phyloP scores from a whole-genome alignment of 1,140 invertebrate genomes.

The Pemphigus obesinymphae region DNA sequence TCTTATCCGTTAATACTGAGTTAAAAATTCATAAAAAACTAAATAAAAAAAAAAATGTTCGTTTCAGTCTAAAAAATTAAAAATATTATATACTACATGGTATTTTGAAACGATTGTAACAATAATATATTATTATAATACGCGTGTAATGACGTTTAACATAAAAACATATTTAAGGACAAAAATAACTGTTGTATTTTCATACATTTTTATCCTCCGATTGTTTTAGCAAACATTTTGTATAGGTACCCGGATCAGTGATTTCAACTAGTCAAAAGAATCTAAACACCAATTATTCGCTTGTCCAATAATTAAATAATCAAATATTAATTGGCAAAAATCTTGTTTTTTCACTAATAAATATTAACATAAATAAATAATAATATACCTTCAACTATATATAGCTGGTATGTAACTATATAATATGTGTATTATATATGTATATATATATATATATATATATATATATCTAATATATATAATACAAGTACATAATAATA shows the following conservation, averaged over 20 bases:
- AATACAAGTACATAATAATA: too few relatives aligned
- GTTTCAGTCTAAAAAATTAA: background rate
- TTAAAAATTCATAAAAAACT: background rate
- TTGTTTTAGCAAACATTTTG: background rate
- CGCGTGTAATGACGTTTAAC: background rate
- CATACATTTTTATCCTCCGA: background rate
- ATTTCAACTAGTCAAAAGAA: too few relatives aligned
- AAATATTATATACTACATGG: background rate
- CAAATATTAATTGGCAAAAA: background rate
- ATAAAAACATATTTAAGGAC: background rate
- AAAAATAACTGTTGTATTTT: conserved; percentile 18
- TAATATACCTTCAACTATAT: too few relatives aligned
- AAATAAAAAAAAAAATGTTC: background rate
- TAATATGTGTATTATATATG: background rate
- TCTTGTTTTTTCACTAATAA: background rate
- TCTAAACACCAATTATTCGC: background rate
- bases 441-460: too few relatives aligned
- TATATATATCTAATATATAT: too few relatives aligned
- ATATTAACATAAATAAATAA: too few relatives aligned
- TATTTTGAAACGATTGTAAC: background rate
- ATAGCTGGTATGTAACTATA: too few relatives aligned
- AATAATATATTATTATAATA: background rate
- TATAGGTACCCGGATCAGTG: too few relatives aligned
- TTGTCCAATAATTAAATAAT: background rate
- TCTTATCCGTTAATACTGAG: background rate